A percentile compares a stretch with the other conserved stretches of the same genome.
Evolutionary conservation across 2,888 invertebrate genomes (phyloP).

Genomic region (Podotricha telesiphe): DNA sequence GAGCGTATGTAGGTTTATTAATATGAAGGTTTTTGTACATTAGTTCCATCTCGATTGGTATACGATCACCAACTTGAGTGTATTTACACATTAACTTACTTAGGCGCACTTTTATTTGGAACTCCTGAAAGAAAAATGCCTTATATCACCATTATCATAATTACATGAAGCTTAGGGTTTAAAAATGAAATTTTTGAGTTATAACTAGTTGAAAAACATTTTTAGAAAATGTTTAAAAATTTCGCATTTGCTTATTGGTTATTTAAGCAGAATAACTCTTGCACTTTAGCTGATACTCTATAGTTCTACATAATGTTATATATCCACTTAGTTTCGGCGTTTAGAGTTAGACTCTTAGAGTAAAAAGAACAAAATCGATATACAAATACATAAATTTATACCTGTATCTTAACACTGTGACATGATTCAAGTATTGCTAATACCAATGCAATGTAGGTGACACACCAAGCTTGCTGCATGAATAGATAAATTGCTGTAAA

Average conservation of each 20-base stretch:
- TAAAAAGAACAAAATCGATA: background rate
- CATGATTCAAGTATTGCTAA: background rate
- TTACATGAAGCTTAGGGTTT: no score
- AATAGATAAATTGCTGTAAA: slow-evolving; percentile 1
- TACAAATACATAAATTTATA: background rate
- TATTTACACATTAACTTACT: background rate
- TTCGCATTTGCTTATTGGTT: no score
- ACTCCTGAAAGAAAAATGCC: background rate
- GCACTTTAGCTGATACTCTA: no score
- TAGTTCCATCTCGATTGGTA: background rate
- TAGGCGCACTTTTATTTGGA: background rate
- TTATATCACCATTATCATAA: no score
- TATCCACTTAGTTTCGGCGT: no score
- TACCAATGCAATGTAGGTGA: background rate
- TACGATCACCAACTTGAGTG: background rate
- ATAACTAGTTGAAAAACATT: no score
- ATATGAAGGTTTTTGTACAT: background rate
- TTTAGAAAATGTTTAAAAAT: no score
- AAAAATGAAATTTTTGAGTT: no score
- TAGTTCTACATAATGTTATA: no score
- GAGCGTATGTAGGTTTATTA: background rate
- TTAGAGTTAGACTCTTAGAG: no score
- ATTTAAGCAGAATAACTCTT: no score
- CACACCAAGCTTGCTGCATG: background rate
- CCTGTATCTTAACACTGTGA: slow-evolving; percentile 4